phyloP scores from a whole-genome alignment of 1,140 invertebrate species.

The Colletes gigas region DNA sequence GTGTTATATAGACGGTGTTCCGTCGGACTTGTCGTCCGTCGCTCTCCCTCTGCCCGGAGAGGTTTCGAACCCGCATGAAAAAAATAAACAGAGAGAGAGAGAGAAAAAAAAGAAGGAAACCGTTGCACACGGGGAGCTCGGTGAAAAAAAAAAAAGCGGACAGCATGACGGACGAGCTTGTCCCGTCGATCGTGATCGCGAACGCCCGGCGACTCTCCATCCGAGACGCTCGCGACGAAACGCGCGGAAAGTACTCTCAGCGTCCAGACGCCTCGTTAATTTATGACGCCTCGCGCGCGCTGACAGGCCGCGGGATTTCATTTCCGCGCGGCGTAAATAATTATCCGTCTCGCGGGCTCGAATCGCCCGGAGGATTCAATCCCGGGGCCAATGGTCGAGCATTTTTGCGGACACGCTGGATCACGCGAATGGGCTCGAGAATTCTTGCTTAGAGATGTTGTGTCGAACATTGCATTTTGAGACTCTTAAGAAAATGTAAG shows the following conservation, averaged over 20 bases:
- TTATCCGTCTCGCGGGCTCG: neutral
- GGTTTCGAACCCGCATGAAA: slow-evolving; percentile 10
- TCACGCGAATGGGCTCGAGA: too few species aligned
- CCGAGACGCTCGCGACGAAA: slow-evolving; percentile 16
- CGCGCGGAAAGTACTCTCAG: too few species aligned
- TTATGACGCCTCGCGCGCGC: neutral
- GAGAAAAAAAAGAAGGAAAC: slow-evolving; percentile 23
- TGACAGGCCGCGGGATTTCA: neutral
- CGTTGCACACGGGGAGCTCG: neutral
- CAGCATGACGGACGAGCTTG: slow-evolving; percentile 58
- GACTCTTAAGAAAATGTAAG: too few species aligned
- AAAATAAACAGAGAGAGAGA: neutral
- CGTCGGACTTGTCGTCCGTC: slow-evolving; percentile 41
- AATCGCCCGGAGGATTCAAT: too few species aligned
- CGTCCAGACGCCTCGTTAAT: slow-evolving; percentile 5
- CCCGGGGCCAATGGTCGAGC: too few species aligned
- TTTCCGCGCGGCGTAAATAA: slow-evolving; percentile 1
- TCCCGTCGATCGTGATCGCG: slow-evolving; percentile 54
- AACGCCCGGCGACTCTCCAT: slow-evolving; percentile 3
- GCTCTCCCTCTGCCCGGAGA: slow-evolving; percentile 9
- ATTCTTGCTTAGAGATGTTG: too few species aligned
- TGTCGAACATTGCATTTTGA: too few species aligned
- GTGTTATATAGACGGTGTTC: slow-evolving; percentile 62
- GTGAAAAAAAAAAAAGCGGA: slow-evolving; percentile 41
- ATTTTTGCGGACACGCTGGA: too few species aligned